phyloP scores from a whole-genome alignment of 2,888 invertebrate genomes.

The Drosophila emarginata region DNA sequence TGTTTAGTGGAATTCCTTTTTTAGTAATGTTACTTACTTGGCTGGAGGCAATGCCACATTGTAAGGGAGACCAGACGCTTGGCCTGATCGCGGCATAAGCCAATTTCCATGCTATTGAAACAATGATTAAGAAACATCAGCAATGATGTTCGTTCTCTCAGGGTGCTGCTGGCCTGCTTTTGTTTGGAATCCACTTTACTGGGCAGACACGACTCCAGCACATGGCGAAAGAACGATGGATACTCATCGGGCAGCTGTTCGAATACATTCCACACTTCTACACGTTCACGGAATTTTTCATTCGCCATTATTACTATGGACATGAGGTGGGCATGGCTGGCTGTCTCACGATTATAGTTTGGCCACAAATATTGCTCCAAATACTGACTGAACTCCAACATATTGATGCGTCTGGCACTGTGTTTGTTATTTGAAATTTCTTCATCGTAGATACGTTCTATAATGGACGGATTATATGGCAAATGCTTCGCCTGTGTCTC shows the following conservation, averaged over 20 bases:
- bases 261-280: constrained; percentile 97
- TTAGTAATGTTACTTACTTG: constrained; percentile 83
- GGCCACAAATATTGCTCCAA: constrained; percentile 99
- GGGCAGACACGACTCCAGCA: constrained; percentile 88
- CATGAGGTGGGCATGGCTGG: constrained; percentile 94
- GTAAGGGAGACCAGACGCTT: constrained; percentile 95
- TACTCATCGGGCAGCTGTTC: constrained; percentile 90
- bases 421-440: constrained; percentile 93
- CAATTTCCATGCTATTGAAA: constrained; percentile 98
- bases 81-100: constrained; percentile 95
- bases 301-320: constrained; percentile 99
- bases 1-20: no score
- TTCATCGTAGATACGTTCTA: constrained; percentile 93
- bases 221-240: constrained; percentile 91
- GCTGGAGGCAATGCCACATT: constrained; percentile 95
- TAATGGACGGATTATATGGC: constrained; percentile 89
- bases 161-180: constrained; percentile 36
- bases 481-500: constrained; percentile 89
- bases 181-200: constrained; percentile 57
- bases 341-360: constrained; percentile 90
- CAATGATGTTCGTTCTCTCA: constrained; percentile 91
- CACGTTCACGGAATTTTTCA: constrained; percentile 98
- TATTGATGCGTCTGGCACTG: constrained; percentile 94
- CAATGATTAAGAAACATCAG: constrained; percentile 97
- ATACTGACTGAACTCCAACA: constrained; percentile 98